Percentiles rank a stretch among this genome's conserved stretches.
Conservation (phyloP, 1,140 invertebrate species). For the Penaeus vannamei region DNA sequence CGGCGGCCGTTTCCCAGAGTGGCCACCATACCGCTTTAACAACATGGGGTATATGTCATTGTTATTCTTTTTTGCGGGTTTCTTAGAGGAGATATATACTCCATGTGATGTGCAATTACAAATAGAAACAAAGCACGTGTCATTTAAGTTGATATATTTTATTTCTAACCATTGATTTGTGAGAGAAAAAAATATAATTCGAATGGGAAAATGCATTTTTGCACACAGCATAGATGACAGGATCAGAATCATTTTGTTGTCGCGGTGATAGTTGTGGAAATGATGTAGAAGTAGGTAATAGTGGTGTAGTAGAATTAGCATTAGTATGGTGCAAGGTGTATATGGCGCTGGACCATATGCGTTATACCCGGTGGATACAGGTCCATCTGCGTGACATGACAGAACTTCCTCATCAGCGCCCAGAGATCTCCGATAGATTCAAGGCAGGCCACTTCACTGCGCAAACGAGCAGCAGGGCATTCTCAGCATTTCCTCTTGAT, state of each 20-base stretch:
- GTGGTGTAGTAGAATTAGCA: neutral
- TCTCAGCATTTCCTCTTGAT: neutral
- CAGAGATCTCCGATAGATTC: too few species aligned
- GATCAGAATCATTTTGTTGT: neutral
- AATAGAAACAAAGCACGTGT: neutral
- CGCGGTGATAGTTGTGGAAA: constrained; percentile 2
- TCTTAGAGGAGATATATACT: constrained; percentile 12
- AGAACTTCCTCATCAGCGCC: too few species aligned
- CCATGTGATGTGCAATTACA: neutral
- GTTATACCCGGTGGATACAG: too few species aligned
- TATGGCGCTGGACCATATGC: too few species aligned
- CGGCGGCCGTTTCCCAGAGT: neutral
- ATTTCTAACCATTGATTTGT: neutral
- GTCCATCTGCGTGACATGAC: too few species aligned
- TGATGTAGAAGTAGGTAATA: neutral
- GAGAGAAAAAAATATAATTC: neutral
- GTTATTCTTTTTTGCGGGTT: neutral
- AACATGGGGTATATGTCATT: neutral
- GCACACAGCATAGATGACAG: neutral
- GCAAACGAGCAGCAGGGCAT: neutral
- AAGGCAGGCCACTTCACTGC: too few species aligned
- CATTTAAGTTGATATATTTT: neutral
- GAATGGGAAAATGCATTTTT: constrained; percentile 1
- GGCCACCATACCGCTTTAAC: neutral
- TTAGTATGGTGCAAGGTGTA: too few species aligned